Evolutionary conservation across 2,888 invertebrate genomes (phyloP).

Genomic region (Cryptocephalus primarius): DNA sequence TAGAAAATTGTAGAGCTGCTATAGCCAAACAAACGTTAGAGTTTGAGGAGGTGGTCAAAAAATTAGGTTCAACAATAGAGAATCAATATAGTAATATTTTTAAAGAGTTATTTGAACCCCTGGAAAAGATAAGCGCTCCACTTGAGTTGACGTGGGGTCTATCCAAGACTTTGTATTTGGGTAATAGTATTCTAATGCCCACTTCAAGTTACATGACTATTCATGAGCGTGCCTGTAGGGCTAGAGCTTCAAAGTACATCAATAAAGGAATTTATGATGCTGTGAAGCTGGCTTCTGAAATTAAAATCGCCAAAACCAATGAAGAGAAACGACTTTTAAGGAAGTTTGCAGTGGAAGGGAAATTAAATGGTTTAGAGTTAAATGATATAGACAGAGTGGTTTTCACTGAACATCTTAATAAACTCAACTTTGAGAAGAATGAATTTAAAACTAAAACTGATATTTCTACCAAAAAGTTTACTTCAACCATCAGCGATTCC

Average conservation of each 20-base stretch:
- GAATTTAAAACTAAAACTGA: slow-evolving; percentile 59
- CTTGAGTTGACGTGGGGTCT: slow-evolving; percentile 80
- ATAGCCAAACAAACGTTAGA: slow-evolving; percentile 73
- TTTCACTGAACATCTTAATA: slow-evolving; percentile 44
- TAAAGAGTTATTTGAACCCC: slow-evolving; percentile 55
- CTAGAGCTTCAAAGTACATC: slow-evolving; percentile 62
- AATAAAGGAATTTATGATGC: slow-evolving; percentile 59
- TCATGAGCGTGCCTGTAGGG: slow-evolving; percentile 66
- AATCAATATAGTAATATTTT: slow-evolving; percentile 49
- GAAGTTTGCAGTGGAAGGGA: slow-evolving; percentile 73
- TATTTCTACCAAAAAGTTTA: slow-evolving; percentile 53
- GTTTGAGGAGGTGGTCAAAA: slow-evolving; percentile 64
- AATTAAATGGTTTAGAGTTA: slow-evolving; percentile 69
- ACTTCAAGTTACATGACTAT: slow-evolving; percentile 67
- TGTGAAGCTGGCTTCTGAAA: slow-evolving; percentile 41
- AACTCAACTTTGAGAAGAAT: slow-evolving; percentile 46
- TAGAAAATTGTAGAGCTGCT: slow-evolving; percentile 75
- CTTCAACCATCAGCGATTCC: slow-evolving; percentile 54
- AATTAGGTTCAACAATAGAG: slow-evolving; percentile 50
- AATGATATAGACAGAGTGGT: slow-evolving; percentile 41
- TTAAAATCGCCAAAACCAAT: slow-evolving; percentile 27
- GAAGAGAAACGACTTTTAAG: slow-evolving; percentile 61
- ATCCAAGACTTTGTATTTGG: slow-evolving; percentile 71
- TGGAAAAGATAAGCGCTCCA: slow-evolving; percentile 62
- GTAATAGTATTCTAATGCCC: slow-evolving; percentile 70